phyloP scores from a whole-genome alignment of 2,888 invertebrate genomes.

The Portevinia maculata region DNA sequence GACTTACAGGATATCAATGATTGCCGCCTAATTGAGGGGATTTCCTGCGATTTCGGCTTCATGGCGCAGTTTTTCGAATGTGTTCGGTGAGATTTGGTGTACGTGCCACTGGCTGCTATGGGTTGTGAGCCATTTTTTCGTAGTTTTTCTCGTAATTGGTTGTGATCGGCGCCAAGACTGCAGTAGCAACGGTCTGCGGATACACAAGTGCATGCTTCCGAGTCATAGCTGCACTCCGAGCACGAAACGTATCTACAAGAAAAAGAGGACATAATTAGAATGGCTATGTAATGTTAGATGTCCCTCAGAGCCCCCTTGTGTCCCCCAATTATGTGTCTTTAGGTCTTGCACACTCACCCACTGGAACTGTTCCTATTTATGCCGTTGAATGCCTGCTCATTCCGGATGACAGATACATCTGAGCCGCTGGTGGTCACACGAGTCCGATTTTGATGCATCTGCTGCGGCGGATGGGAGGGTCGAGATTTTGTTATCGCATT shows the following conservation, averaged over 20 bases:
- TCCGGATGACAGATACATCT: constrained; percentile 86
- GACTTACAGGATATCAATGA: constrained; percentile 83
- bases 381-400: constrained; percentile 85
- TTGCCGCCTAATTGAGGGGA: constrained; percentile 77
- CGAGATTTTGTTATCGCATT: constrained; percentile 77
- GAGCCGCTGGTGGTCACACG: constrained; percentile 86
- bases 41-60: constrained; percentile 39
- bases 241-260: constrained; percentile 89
- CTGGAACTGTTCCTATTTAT: constrained; percentile 87
- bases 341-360: constrained; percentile 81
- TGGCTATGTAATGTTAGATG: constrained; percentile 31
- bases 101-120: constrained; percentile 65
- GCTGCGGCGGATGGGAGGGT: constrained; percentile 75
- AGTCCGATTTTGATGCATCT: constrained; percentile 83
- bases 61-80: constrained; percentile 75
- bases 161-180: constrained; percentile 86
- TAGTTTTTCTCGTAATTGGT: constrained; percentile 77
- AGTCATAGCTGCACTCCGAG: constrained; percentile 93
- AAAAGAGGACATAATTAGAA: constrained; percentile 45
- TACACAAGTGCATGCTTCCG: constrained; percentile 90
- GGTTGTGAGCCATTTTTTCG: constrained; percentile 60
- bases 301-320: background rate
- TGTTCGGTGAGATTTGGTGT: constrained; percentile 76
- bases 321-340: constrained; percentile 25
- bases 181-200: constrained; percentile 94